These are phyloP conservation scores for Platysteira castanea DNA, from an alignment of 2,113 vertebrate species.

Conservation along the genomic window DNA sequence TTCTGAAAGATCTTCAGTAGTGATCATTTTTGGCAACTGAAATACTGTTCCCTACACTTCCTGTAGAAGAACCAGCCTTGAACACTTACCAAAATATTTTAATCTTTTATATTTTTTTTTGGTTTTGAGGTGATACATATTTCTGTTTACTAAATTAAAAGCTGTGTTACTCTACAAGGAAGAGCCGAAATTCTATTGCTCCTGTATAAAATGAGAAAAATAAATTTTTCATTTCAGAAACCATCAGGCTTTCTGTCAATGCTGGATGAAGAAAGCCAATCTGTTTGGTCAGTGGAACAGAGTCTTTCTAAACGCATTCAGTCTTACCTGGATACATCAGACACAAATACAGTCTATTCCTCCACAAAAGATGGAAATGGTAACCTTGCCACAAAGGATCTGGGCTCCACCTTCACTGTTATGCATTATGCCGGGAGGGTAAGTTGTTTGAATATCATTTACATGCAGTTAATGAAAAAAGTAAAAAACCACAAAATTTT, in stretches of 20 bases:
- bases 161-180: background rate
- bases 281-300: slow-evolving; percentile 78
- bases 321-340: slow-evolving; percentile 79
- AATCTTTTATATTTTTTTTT: background rate
- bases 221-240: slow-evolving; percentile 72
- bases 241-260: slow-evolving; percentile 88
- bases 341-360: slow-evolving; percentile 77
- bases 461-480: background rate
- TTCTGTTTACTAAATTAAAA: background rate
- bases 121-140: background rate
- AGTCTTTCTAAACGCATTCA: slow-evolving; percentile 85
- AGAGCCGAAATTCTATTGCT: background rate
- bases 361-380: slow-evolving; percentile 91
- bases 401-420: slow-evolving; percentile 83
- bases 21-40: background rate
- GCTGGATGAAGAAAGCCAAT: slow-evolving; percentile 91
- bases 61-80: background rate
- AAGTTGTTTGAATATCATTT: slow-evolving; percentile 34
- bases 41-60: background rate
- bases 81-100: background rate
- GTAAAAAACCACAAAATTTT: background rate
- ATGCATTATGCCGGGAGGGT: slow-evolving; percentile 91
- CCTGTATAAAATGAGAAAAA: background rate
- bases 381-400: slow-evolving; percentile 86
- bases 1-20: background rate